Evolutionary conservation across 2,113 vertebrate genomes (phyloP).

Genomic region (Amphilophus citrinellus): DNA sequence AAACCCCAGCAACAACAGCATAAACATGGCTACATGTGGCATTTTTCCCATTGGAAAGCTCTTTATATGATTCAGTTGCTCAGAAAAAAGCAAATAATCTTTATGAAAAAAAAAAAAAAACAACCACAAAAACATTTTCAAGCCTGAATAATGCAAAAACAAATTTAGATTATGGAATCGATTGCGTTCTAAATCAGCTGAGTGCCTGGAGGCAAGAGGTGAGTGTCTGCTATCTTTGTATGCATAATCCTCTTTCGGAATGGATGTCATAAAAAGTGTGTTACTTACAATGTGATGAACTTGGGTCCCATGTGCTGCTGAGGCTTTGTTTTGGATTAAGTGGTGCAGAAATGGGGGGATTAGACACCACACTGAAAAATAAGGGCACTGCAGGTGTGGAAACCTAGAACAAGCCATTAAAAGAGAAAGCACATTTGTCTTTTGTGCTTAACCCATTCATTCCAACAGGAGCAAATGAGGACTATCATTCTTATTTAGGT

Average conservation of each 20-base stretch:
- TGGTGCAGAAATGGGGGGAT: conserved; percentile 40
- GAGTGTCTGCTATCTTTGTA: conserved; percentile 36
- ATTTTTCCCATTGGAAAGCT: not conserved
- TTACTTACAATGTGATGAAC: conserved; percentile 59
- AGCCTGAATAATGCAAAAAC: conserved; percentile 49
- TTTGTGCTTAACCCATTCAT: conserved; percentile 24
- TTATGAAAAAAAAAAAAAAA: conserved; percentile 19
- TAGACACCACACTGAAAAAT: conserved; percentile 47
- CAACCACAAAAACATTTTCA: not conserved
- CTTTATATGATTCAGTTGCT: conserved; percentile 20
- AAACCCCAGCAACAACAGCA: too few species aligned
- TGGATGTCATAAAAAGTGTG: conserved; percentile 42
- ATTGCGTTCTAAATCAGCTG: conserved; percentile 49
- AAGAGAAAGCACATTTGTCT: conserved; percentile 41
- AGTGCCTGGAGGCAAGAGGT: conserved; percentile 36
- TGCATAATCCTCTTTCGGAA: conserved; percentile 43
- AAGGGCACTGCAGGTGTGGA: conserved; percentile 63
- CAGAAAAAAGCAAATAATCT: conserved; percentile 36
- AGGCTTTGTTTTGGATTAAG: conserved; percentile 59
- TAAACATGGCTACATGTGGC: not conserved
- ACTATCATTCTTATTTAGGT: not conserved
- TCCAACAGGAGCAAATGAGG: not conserved
- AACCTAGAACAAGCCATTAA: conserved; percentile 71
- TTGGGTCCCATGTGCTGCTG: conserved; percentile 49
- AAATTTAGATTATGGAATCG: conserved; percentile 40